Evolutionary conservation across 2,113 vertebrate species (phyloP), one percentile per base, ranked within the genome.

Genomic region (Trichechus manatus): DNA sequence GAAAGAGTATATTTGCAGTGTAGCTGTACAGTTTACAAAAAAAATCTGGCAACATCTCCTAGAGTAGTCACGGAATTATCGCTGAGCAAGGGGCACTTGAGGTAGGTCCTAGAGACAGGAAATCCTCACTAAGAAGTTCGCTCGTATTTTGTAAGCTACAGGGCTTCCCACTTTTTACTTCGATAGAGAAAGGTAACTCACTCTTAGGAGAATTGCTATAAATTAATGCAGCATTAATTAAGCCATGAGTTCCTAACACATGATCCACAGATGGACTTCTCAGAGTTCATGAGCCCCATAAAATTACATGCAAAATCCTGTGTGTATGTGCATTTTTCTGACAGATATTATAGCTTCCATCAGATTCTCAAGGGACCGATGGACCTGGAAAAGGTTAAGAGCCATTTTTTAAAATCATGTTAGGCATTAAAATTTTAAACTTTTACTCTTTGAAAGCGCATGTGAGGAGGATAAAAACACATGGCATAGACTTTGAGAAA

Each of bases 391-490:
- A 66, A 78, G n/a, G 17, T 33, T 27, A 92, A 85, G 27, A 85
- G 44, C 14, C 44, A 9, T 66, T 72, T 56, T 74, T 95, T 56
- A 39, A 22, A 74, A 50, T 83, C 42, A 84, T 78, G 19, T 70
- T 94, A 92, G 47, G 93, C 53, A 93, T 36, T 13, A 89, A 86
- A 79, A 64, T 87, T 89, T 33, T 64, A 92, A 81, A 42, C 5
- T 56, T 80, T 39, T 68, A n/a, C 20, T 94, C 64, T 95, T 29
- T 22, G 8, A 94, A 92, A 91, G 56, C 3, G 63, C 33, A 23
- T 68, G 10, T 56, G 29, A 90, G 23, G 15, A 61, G 25, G 27
- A 74, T 77, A 11, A 94, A 87, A 87, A 66, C 33, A 42, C 14
- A 22, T 36, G 50, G 5, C 59, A 80, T 44, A 70, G 31, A 44